A percentile compares a stretch with the other conserved stretches of the same genome.
These are phyloP conservation scores for Melitaea cinxia DNA, from an alignment of 1,140 invertebrate genomes.

Conservation along the genomic window DNA sequence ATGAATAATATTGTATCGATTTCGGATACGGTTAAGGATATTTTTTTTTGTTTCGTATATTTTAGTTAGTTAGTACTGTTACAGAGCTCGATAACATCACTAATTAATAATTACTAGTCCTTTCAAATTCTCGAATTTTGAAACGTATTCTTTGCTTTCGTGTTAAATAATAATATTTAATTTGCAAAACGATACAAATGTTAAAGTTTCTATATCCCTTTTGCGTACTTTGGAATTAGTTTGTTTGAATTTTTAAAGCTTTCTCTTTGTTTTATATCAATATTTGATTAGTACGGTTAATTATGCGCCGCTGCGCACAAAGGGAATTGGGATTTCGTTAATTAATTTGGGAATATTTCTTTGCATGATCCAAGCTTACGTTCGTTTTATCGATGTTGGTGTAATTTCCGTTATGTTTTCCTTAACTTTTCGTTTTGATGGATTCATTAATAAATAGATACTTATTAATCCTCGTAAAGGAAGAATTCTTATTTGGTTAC, in stretches of 20 bases:
- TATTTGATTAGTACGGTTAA: background rate
- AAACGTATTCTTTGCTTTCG: too few relatives aligned
- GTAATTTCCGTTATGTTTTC: background rate
- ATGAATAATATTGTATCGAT: too few relatives aligned
- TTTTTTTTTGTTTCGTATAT: too few relatives aligned
- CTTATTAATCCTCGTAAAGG: too few relatives aligned
- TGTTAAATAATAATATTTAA: too few relatives aligned
- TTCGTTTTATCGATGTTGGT: background rate
- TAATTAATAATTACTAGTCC: too few relatives aligned
- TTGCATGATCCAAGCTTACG: background rate
- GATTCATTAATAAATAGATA: background rate
- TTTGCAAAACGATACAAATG: conserved; percentile 3
- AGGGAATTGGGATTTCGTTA: background rate
- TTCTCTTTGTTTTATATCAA: background rate
- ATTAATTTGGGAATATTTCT: background rate
- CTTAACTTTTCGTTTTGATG: background rate
- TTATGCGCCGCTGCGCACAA: conserved; percentile 3
- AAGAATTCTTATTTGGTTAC: too few relatives aligned
- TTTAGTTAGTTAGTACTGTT: too few relatives aligned
- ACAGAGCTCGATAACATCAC: too few relatives aligned
- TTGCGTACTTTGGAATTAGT: background rate
- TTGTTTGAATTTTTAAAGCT: background rate
- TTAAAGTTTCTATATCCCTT: background rate
- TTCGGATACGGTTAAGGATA: too few relatives aligned
- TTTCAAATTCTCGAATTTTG: too few relatives aligned